Conservation (phyloP, 2,113 vertebrate species). For the Ascaphus truei region DNA sequence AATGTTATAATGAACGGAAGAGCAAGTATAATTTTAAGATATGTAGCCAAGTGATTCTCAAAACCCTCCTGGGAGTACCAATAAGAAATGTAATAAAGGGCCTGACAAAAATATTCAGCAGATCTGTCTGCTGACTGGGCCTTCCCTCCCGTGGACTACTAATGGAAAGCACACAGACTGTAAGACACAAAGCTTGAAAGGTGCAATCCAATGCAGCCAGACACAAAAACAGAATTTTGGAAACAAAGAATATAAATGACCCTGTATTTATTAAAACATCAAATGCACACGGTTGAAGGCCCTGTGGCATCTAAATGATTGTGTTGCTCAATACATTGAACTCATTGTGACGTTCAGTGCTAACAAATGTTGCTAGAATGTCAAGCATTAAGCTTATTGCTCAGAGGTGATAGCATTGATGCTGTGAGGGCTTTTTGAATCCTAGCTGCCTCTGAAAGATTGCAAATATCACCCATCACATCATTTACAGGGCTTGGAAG, state of each 20-base stretch:
- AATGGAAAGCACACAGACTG: too few species aligned
- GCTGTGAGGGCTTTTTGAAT: neutral
- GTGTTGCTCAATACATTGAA: neutral
- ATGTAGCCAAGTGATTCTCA: neutral
- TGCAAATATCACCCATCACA: neutral
- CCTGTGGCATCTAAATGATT: conserved; percentile 2
- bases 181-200: too few species aligned
- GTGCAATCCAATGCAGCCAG: too few species aligned
- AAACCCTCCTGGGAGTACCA: too few species aligned
- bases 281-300: neutral
- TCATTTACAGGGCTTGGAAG: neutral
- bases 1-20: too few species aligned
- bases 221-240: too few species aligned
- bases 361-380: neutral
- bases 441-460: neutral
- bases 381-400: neutral
- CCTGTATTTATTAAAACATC: neutral
- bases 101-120: too few species aligned
- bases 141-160: too few species aligned
- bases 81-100: too few species aligned
- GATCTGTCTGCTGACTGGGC: too few species aligned
- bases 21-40: neutral
- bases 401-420: neutral
- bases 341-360: too few species aligned
- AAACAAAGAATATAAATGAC: too few species aligned